Conservation (phyloP, 1,140 invertebrate species). For the Ectropis grisescens region DNA sequence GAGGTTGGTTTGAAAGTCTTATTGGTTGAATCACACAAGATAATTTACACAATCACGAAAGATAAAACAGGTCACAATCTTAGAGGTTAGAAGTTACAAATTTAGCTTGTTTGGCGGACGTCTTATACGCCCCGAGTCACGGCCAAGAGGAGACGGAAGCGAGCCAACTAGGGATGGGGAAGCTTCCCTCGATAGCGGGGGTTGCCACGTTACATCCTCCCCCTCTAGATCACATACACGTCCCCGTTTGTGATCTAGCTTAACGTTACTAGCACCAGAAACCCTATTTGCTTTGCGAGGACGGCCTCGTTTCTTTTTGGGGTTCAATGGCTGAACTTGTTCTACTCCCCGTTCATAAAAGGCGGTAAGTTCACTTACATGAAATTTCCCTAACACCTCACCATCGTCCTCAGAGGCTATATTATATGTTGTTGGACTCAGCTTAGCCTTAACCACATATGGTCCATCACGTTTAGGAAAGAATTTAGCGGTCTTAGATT, state of each 20-base stretch:
- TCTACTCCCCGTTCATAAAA: conserved; percentile 3
- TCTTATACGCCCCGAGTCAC: no score
- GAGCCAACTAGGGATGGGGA: no score
- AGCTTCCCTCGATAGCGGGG: no score
- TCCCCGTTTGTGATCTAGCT: neutral
- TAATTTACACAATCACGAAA: no score
- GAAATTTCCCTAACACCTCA: conserved; percentile 6
- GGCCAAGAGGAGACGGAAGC: no score
- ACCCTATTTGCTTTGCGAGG: neutral
- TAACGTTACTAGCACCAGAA: neutral
- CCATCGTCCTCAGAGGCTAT: neutral
- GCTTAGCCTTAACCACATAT: conserved; percentile 8
- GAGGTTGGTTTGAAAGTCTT: no score
- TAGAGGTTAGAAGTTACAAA: no score
- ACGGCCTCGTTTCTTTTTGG: conserved; percentile 4
- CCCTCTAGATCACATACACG: neutral
- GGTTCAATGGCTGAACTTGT: neutral
- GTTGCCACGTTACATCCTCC: neutral
- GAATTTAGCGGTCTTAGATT: conserved; percentile 16
- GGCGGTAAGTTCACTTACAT: conserved; percentile 1
- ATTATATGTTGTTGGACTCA: conserved; percentile 26
- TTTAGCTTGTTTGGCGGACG: no score
- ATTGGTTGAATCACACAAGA: no score
- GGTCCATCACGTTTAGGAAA: conserved; percentile 15
- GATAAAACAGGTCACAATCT: no score